Base-by-base conservation (phyloP, 2,888 invertebrate species). In the Papilio protenor region DNA sequence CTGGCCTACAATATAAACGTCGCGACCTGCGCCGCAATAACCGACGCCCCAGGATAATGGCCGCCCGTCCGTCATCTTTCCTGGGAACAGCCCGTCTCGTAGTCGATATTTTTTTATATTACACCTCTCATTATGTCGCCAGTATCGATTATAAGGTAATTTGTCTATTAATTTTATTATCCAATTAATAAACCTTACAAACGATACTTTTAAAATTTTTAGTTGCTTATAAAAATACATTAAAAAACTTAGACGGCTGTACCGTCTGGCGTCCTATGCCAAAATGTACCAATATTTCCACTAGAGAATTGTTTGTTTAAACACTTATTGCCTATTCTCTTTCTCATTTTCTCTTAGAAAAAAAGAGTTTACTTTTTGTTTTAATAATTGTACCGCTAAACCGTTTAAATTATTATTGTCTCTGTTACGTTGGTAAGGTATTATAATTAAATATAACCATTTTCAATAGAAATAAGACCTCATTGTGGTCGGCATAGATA, bases 1-100 rank as follows among this genome's bases (percentile, higher is more conserved):
- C 90, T 89, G 84, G 83, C 87, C 86, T 84, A 91, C 89, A 91
- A 91, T 92, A 90, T 90, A 89, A 90, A 87, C 89, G 90, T 88
- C 88, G 87, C 88, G 86, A 88, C 85, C 86, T 87, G 86, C 84
- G 85, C 81, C 88, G 90, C 89, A 92, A 92, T 92, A 91, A 90
- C 87, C 87, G 83, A 81, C 85, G 87, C 84, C 86, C 82, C 81
- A 85, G 84, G 86, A 84, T 90, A 91, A 92, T 90, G 89, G 87
- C 82, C 79, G 84, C 85, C 89, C 89, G 90, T 92, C 89, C 87
- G 86, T 92, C 91, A 91, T 89, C 88, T 85, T 83, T 79, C 83
- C 79, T 81, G 75, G 80, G 84, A 73, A 73, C 78, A 79, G 77
- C 76, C 77, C 78, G 80, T 73, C 81, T 83, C 84, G 84, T 84